Conservation (phyloP, 1,140 invertebrate species). For the Druon quercuslanigerum region DNA sequence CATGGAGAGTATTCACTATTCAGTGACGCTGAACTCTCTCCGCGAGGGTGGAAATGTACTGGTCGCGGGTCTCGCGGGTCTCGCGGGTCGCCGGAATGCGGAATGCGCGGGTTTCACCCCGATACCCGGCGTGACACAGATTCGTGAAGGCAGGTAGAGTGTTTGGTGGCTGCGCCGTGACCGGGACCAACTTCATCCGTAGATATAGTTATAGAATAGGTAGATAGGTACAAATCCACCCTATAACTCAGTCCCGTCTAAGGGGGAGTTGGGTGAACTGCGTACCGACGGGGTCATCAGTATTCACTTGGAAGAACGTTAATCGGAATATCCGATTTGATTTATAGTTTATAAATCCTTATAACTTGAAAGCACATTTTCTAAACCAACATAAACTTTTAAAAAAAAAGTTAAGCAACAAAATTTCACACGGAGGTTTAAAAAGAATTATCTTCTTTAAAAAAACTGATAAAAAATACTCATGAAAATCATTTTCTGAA, state of each 20-base stretch:
- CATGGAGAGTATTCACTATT: not conserved
- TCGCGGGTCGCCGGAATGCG: slow-evolving; percentile 32
- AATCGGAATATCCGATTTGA: not conserved
- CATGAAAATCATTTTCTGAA: too few species aligned
- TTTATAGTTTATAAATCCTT: too few species aligned
- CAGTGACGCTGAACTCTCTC: not conserved
- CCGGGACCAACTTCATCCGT: slow-evolving; percentile 6
- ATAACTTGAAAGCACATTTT: too few species aligned
- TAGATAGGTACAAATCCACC: slow-evolving; percentile 32
- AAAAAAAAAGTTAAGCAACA: too few species aligned
- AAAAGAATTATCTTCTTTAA: too few species aligned
- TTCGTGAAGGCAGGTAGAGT: slow-evolving; percentile 48
- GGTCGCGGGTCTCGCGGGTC: slow-evolving; percentile 43
- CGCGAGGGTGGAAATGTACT: slow-evolving; percentile 54
- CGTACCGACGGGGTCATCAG: slow-evolving; percentile 24
- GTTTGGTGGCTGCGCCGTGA: slow-evolving; percentile 47
- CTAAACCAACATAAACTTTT: too few species aligned
- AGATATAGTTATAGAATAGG: slow-evolving; percentile 40
- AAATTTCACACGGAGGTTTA: too few species aligned
- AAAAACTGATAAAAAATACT: too few species aligned
- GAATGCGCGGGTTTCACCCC: slow-evolving; percentile 35
- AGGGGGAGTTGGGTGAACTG: slow-evolving; percentile 1
- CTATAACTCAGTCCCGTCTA: slow-evolving; percentile 14
- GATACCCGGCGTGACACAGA: slow-evolving; percentile 60
- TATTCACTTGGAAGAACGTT: not conserved